Base-by-base conservation (phyloP, 2,888 invertebrate species). In the Agonopterix alstromeriana region DNA sequence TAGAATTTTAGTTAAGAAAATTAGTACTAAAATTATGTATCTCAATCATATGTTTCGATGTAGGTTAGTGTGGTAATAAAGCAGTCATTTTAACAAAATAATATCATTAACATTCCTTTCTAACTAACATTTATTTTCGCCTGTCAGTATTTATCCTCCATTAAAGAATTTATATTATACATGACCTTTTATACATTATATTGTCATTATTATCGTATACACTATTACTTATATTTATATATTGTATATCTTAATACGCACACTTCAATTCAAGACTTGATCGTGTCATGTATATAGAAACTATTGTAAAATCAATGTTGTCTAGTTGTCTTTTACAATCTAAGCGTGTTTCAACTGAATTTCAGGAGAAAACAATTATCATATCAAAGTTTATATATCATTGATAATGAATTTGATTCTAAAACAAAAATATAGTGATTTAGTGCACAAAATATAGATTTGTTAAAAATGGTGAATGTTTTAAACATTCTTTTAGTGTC, bases 231-330 rank as follows among this genome's bases (percentile, higher is more conserved):
- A 56, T 62, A 62, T 52, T 48, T 56, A 48, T 55, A 54, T 56
- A 62, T 65, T 67, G 60, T 59, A 57, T 60, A 59, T 67, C 58
- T 63, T 58, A 61, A 68, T 57, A 77, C 86, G 86, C 86, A 87
- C 86, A 86, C 67, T 82, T 83, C 77, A 74, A 80, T 74, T 78
- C 73, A 85, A 86, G 86, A 87, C 86, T 86, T 76, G 63, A 71
- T 69, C 70, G 66, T 71, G 64, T 73, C 74, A 76, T 83, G 72
- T 82, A 82, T 65, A 75, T 73, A 73, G 56, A 73, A 57, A 17
- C 14, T 58, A 58, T 12, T 56, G 57, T 59, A 57, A 56, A 61
- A 65, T 59, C 60, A 60, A 73, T 80, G 81, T 82, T 79, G 77
- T 81, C 74, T 67, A 70, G 63, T 76, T 78, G 77, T 82, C 70